Conservation (phyloP, 1,140 invertebrate genomes). For the Drosophila tani region DNA sequence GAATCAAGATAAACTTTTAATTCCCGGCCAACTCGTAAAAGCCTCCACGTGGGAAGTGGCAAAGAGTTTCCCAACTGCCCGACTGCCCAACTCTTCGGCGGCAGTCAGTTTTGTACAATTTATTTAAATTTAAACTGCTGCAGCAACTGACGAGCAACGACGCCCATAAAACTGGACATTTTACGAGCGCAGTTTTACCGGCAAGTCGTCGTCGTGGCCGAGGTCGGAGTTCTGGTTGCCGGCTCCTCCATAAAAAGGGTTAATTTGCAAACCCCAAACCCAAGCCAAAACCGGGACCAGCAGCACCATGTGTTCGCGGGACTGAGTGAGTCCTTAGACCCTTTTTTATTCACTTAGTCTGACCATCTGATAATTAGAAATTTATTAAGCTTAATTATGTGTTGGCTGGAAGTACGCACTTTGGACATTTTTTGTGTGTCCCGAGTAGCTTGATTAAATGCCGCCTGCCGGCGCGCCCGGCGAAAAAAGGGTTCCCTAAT, state of each 20-base stretch:
- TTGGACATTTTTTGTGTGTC: constrained; percentile 52
- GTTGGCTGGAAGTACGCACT: constrained; percentile 76
- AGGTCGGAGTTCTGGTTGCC: constrained; percentile 22
- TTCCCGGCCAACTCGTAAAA: constrained; percentile 70
- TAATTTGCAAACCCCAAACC: constrained; percentile 65
- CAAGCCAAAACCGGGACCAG: background rate
- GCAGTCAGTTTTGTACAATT: constrained; percentile 76
- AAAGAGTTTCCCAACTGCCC: constrained; percentile 18
- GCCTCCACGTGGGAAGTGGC: constrained; percentile 70
- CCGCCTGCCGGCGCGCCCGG: constrained; percentile 1
- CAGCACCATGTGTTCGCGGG: constrained; percentile 56
- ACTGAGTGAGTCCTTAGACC: constrained; percentile 59
- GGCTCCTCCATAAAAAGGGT: constrained; percentile 58
- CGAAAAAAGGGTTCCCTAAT: constrained; percentile 51
- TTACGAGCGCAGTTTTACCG: constrained; percentile 72
- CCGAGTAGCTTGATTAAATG: constrained; percentile 62
- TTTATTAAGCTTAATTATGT: constrained; percentile 84
- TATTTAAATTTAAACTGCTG: constrained; percentile 81
- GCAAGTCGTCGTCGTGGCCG: constrained; percentile 15
- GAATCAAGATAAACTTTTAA: constrained; percentile 83
- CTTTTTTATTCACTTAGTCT: constrained; percentile 76
- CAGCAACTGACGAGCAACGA: constrained; percentile 45
- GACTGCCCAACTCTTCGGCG: constrained; percentile 8
- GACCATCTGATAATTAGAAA: constrained; percentile 82
- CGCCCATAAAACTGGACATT: constrained; percentile 68